Evolutionary conservation across 2,797 vertebrate species (phyloP).

Genomic region (Hemitrygon akajei): DNA sequence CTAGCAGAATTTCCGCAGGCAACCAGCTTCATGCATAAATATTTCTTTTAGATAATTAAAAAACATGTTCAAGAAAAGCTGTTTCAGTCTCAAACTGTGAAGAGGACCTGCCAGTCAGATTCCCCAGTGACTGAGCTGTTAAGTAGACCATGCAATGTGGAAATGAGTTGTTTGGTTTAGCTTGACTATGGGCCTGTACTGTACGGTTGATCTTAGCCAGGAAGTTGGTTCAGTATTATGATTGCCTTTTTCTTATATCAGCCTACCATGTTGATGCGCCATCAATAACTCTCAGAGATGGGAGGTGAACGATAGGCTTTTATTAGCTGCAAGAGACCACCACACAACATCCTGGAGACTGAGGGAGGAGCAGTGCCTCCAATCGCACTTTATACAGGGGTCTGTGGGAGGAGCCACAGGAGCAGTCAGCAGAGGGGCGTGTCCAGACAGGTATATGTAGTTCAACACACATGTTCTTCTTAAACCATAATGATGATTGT

Average conservation of each 20-base stretch:
- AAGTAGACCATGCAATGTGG: background rate
- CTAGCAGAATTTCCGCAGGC: background rate
- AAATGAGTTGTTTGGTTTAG: background rate
- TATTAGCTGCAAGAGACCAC: no score
- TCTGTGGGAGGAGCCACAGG: no score
- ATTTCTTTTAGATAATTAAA: background rate
- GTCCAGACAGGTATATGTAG: no score
- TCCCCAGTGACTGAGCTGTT: background rate
- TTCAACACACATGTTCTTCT: no score
- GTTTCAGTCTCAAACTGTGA: background rate
- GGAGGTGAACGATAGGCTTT: no score
- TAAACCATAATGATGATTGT: background rate
- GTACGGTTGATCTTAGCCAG: background rate
- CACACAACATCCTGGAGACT: no score
- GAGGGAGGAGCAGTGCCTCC: no score
- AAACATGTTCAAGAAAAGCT: background rate
- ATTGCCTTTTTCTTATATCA: background rate
- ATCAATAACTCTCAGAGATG: no score
- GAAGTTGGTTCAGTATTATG: background rate
- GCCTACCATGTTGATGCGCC: no score
- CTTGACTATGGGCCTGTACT: background rate
- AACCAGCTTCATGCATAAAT: constrained; percentile 2
- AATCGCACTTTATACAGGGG: no score
- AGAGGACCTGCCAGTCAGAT: background rate
- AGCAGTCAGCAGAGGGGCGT: no score